phyloP scores from a whole-genome alignment of 2,797 vertebrate species.

The Apogon hyalosoma region DNA sequence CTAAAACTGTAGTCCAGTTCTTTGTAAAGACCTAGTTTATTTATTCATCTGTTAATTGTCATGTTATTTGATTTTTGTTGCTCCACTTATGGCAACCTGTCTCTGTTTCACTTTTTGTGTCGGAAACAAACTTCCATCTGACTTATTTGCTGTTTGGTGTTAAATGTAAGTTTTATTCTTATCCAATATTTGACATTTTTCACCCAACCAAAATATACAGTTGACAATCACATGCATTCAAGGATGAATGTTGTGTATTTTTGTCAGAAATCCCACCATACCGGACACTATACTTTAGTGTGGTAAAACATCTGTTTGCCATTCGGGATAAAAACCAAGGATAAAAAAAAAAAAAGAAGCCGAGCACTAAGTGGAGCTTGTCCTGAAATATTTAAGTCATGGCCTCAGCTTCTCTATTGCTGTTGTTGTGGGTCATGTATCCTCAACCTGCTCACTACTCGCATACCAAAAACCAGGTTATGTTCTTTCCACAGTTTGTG shows the following conservation, averaged over 20 bases:
- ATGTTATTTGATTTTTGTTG: neutral
- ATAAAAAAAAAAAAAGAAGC: neutral
- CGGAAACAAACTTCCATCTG: neutral
- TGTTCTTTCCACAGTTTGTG: slow-evolving; percentile 13
- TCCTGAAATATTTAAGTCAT: slow-evolving; percentile 12
- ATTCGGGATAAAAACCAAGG: neutral
- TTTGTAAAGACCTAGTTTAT: slow-evolving; percentile 4
- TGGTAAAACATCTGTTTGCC: neutral
- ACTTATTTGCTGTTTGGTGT: neutral
- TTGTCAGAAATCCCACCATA: neutral
- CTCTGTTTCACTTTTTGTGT: neutral
- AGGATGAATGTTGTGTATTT: neutral
- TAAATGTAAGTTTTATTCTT: neutral
- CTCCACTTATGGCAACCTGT: neutral
- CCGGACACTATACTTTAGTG: neutral
- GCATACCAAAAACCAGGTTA: neutral
- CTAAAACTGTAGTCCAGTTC: neutral
- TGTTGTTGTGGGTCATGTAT: slow-evolving; percentile 1
- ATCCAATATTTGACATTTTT: neutral
- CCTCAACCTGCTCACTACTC: neutral
- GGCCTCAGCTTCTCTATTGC: neutral
- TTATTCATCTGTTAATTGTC: neutral
- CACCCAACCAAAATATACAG: neutral
- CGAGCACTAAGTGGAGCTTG: neutral
- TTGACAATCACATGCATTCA: slow-evolving; percentile 14